Evolutionary conservation across 1,140 invertebrate genomes (phyloP), one percentile per base, ranked within the genome.

Genomic region (Ips nitidus): DNA sequence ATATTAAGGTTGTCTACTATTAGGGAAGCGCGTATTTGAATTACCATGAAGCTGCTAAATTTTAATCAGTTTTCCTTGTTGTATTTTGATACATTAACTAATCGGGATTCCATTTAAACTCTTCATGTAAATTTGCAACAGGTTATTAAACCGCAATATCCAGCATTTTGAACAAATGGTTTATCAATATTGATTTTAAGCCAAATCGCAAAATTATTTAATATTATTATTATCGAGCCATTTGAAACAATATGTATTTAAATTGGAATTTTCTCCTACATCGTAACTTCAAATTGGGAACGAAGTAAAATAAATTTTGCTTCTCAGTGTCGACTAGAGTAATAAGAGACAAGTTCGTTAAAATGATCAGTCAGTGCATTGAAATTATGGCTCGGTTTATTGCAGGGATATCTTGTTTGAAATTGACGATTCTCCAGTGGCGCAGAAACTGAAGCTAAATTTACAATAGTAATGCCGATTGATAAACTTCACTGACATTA

Each of bases 321-420:
- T 22, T 22, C 22, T 22, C 22, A 22, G 45, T 50, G 45, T 22
- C 45, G 7, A 22, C 45, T 8, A 3, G 45, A 50, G 63, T 56
- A 65, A 56, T 63, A 65, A 56, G 63, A 65, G 53, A 65, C 63
- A 56, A 41, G 52, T 65, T 65, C 63, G 63, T 65, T 65, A 65
- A 65, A 65, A 56, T 56, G 47, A 55, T 65, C 52, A 56, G 53
- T 65, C 63, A 56, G 63, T 65, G 41, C 42, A 56, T 6, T 43
- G 36, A 42, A 65, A 56, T 65, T 65, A 55, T 56, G 63, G 41
- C 4, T 43, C 52, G 36, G 7, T 58, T 67, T 67, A 60, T 60
- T 59, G 40, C 56, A 7, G 42, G 41, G 38, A 5, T 8, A 7
- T 52, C 45, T 67, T 50, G 42, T 40, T 59, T 53, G 47, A 50